Conservation (phyloP, 2,797 vertebrate genomes). For the Hirundo rustica region DNA sequence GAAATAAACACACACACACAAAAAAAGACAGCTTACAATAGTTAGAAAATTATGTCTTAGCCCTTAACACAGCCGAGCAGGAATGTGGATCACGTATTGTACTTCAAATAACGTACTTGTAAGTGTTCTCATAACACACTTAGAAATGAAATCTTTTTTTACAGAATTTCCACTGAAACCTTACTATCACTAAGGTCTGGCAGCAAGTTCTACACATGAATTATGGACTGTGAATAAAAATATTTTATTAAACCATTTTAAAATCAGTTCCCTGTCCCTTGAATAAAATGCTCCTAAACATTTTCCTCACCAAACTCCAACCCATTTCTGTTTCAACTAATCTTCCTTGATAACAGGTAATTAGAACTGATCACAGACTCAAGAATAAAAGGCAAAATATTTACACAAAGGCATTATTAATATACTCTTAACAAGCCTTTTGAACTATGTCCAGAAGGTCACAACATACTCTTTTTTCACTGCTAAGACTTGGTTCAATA, state of each 20-base stretch:
- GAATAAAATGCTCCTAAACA: neutral
- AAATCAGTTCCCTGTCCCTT: neutral
- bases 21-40: neutral
- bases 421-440: neutral
- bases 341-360: neutral
- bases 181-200: neutral
- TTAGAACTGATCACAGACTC: neutral
- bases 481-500: neutral
- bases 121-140: neutral
- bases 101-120: neutral
- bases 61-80: neutral
- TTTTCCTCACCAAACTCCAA: neutral
- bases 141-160: neutral
- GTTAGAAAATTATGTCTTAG: neutral
- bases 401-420: neutral
- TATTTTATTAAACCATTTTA: slow-evolving; percentile 3
- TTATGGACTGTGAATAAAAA: neutral
- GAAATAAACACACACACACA: neutral
- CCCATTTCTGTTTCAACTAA: neutral
- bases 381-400: neutral
- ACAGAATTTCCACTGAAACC: neutral
- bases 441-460: neutral
- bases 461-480: neutral
- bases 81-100: neutral
- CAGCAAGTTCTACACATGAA: neutral